Evolutionary conservation across 2,888 invertebrate species (phyloP).

Genomic region (Pterostichus niger): DNA sequence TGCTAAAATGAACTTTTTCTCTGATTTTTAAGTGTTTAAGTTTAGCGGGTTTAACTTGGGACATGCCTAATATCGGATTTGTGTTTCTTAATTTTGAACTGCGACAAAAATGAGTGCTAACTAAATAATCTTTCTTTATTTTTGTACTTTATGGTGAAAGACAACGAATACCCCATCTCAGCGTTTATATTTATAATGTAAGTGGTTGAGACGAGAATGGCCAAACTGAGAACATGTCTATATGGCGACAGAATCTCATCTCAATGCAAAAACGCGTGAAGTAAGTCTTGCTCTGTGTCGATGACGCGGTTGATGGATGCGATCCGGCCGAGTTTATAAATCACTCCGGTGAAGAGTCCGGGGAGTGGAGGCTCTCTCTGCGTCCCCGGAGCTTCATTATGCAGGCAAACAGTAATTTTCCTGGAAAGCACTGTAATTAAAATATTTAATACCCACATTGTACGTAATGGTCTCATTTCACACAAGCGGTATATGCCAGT

Average conservation of each 20-base stretch:
- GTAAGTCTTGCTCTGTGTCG: constrained; percentile 24
- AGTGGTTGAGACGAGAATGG: no score
- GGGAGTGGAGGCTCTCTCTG: constrained; percentile 7
- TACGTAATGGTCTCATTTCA: constrained; percentile 59
- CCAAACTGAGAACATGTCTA: not conserved
- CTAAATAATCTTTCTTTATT: no score
- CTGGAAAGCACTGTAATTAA: constrained; percentile 64
- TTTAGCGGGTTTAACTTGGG: no score
- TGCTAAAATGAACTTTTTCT: no score
- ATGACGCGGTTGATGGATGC: constrained; percentile 52
- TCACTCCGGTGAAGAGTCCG: constrained; percentile 32
- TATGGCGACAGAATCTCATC: constrained; percentile 46
- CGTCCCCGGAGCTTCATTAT: constrained; percentile 53
- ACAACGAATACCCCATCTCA: no score
- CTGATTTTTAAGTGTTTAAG: no score
- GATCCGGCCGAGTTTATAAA: constrained; percentile 59
- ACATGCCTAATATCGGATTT: no score
- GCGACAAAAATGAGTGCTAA: no score
- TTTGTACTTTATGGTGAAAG: no score
- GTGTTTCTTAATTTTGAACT: no score
- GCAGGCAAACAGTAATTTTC: constrained; percentile 63
- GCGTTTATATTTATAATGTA: no score
- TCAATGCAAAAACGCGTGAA: constrained; percentile 52
- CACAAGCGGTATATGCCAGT: constrained; percentile 42
- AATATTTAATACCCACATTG: constrained; percentile 66